Evolutionary conservation across 1,140 invertebrate genomes (phyloP).

Genomic region (Chrysoperla carnea): DNA sequence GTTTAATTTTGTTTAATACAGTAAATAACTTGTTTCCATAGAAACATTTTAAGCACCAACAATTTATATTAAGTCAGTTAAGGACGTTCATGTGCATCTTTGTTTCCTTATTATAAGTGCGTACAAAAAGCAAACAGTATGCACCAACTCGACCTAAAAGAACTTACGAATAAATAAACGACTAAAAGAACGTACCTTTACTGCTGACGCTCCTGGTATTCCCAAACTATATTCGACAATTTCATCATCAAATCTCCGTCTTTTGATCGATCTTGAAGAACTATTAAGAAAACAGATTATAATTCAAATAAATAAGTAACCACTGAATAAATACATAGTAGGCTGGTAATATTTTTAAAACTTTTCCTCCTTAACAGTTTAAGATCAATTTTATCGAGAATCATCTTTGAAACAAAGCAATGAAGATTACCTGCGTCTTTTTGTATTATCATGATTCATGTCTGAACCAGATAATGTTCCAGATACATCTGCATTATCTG

Average conservation of each 20-base stretch:
- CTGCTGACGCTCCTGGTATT: slow-evolving; percentile 38
- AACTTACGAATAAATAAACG: too few relatives aligned
- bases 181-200: not conserved
- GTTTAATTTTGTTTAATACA: too few relatives aligned
- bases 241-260: slow-evolving; percentile 94
- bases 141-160: too few relatives aligned
- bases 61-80: too few relatives aligned
- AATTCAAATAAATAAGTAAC: not conserved
- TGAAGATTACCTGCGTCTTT: slow-evolving; percentile 1
- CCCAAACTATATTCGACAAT: slow-evolving; percentile 73
- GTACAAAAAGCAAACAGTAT: too few relatives aligned
- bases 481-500: not conserved
- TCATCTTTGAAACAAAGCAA: not conserved
- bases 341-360: not conserved
- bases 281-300: slow-evolving; percentile 23
- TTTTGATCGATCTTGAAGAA: slow-evolving; percentile 83
- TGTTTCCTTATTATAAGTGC: too few relatives aligned
- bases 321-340: not conserved
- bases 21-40: too few relatives aligned
- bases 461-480: not conserved
- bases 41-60: too few relatives aligned
- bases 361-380: not conserved
- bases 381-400: not conserved
- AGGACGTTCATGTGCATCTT: too few relatives aligned
- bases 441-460: slow-evolving; percentile 1